Base-by-base conservation (phyloP, 2,113 vertebrate genomes). In the Lycocorax pyrrhopterus region DNA sequence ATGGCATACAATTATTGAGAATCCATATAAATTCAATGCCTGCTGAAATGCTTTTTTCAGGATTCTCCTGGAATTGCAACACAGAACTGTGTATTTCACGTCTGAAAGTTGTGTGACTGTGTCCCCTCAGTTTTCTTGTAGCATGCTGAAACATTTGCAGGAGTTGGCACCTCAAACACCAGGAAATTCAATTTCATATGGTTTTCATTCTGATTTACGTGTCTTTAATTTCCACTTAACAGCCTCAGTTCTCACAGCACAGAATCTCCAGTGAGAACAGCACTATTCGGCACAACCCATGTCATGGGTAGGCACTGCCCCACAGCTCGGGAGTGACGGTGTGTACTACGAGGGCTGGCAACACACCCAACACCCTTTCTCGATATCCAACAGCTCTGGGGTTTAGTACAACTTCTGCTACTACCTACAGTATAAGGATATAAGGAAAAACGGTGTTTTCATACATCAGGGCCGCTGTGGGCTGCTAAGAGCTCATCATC, bases 201-300 rank as follows among this genome's bases (percentile, higher is more conserved):
- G 17, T 9, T 62, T 76, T 52, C 37, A 10, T 74, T 64, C 19
- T 26, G 33, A 13, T 47, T 3, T 17, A 18, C 10, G 4, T 18
- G 16, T 52, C 16, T 35, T 39, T 41, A 8, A 43, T 76, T 46
- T 51, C 18, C 30, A 8, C 18, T 30, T 2, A 1, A 1, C 5
- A 51, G 46, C 5, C 22, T 35, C 60, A 5, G 55, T 20, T 5
- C 20, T 47, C 3, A 1, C 11, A 4, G 2, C 29, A 12, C 22
- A 9, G n/a, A 1, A 10, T 4, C 13, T 10, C 2, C 7, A 2
- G 6, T 52, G 27, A 8, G 20, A 13, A 1, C 4, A 17, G 12
- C 5, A 0, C 21, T 1, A 0, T 13, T 0, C 0, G 7, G 46
- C 41, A 15, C 77, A n/a, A 0, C 13, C 0, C 12, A 0, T 11